Conservation (phyloP, 1,140 invertebrate species). For the Eumaeus atala region DNA sequence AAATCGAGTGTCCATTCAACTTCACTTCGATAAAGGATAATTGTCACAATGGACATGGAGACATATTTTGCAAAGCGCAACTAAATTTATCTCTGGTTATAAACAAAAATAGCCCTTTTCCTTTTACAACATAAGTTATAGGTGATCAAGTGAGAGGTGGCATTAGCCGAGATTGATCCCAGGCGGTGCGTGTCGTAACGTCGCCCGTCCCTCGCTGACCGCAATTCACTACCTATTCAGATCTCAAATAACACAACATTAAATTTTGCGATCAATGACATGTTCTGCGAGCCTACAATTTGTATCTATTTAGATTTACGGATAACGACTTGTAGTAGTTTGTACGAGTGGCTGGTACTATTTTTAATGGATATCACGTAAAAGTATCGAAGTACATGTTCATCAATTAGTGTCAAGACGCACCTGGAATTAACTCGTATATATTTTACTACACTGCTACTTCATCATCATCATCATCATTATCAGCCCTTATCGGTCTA, state of each 20-base stretch:
- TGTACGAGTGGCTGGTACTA: neutral
- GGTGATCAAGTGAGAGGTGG: slow-evolving; percentile 34
- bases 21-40: too few relatives aligned
- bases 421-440: neutral
- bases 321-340: slow-evolving; percentile 1
- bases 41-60: too few relatives aligned
- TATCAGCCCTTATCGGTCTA: too few relatives aligned
- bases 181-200: slow-evolving; percentile 39
- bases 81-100: too few relatives aligned
- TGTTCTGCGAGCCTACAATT: neutral
- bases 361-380: neutral
- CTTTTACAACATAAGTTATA: slow-evolving; percentile 7
- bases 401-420: neutral
- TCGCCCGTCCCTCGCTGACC: slow-evolving; percentile 31
- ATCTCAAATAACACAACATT: slow-evolving; percentile 14
- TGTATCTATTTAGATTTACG: neutral
- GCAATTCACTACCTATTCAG: slow-evolving; percentile 32
- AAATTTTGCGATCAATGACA: neutral
- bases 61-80: too few relatives aligned
- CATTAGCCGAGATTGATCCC: slow-evolving; percentile 47
- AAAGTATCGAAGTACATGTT: neutral
- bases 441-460: too few relatives aligned
- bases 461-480: too few relatives aligned
- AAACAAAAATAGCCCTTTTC: too few relatives aligned
- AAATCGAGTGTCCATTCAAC: too few relatives aligned